Evolutionary conservation across 2,888 invertebrate genomes (phyloP), one percentile per base, ranked within the genome.

Genomic region (Synanthedon tipuliformis): DNA sequence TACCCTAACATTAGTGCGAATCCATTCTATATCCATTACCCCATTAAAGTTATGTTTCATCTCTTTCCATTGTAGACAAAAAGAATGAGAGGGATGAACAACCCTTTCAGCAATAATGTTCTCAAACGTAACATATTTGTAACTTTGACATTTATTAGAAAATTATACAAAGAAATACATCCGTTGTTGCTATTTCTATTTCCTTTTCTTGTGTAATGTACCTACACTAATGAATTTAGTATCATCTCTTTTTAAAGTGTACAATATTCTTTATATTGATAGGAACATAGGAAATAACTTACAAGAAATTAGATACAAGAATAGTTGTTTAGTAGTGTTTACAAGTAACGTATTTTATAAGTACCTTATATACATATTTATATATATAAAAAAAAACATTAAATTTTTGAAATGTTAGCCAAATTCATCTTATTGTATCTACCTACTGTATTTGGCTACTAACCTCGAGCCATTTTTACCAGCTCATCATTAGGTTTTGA

Each of bases 141-240:
- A 56, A 63, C 65, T 66, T 66, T 71, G 73, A 72, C 71, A 56
- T 71, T 78, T 78, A 81, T 78, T 68, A 78, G 64, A 11, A 70
- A 78, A 80, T 81, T 81, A 82, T 81, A 68, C 79, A 61, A 27
- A 34, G 62, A 63, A 66, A 56, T 58, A 57, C 56, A 60, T 64
- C 55, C 61, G 34, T 34, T 34, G 34, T 34, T 34, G 34, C 34
- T n/a, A 34, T 34, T 45, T 11, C 15, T 15, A 15, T 45, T 45
- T n/a, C 13, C 13, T 45, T 45, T 45, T 45, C 13, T 13, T n/a
- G 45, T 7, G 13, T 45, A 45, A 45, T 45, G 45, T 45, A 15
- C 45, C 34, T 10, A 34, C 34, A 34, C 34, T 34, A 34, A 34
- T 34, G 34, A 34, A 34, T 34, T 34, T 34, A 34, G 34, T 10